Percentiles rank a stretch among this genome's conserved stretches.
Evolutionary conservation across 2,113 vertebrate genomes (phyloP).

Genomic region (Dendrocopos noguchii): DNA sequence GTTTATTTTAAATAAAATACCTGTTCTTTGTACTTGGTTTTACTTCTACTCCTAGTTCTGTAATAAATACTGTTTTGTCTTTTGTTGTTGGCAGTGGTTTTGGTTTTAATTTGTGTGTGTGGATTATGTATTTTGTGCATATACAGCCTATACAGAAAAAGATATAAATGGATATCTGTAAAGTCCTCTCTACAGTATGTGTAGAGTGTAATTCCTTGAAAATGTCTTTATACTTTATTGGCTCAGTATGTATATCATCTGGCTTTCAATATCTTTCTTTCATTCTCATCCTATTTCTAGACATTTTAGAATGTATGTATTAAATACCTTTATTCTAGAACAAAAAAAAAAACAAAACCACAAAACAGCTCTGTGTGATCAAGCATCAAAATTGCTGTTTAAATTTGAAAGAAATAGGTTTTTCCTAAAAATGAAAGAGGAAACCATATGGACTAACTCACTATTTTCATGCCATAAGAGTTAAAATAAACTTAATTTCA

Average conservation of each 20-base stretch:
- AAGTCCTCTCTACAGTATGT: not conserved
- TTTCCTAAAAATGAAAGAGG: not conserved
- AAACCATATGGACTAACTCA: not conserved
- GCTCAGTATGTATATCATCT: not conserved
- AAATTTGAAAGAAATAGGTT: not conserved
- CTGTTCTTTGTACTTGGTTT: not conserved
- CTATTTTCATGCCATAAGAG: accelerated
- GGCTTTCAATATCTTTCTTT: not conserved
- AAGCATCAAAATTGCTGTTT: not conserved
- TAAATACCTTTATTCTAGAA: not conserved
- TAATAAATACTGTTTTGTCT: not conserved
- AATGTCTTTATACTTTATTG: not conserved
- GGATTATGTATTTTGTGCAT: too few species aligned
- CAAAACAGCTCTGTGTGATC: not conserved
- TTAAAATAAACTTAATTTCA: not conserved
- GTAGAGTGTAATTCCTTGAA: not conserved
- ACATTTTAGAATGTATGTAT: not conserved
- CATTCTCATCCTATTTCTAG: not conserved
- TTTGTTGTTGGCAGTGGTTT: too few species aligned
- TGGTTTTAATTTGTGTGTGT: too few species aligned
- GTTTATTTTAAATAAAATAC: not conserved
- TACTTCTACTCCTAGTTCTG: not conserved
- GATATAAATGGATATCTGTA: not conserved
- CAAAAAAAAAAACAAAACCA: not conserved
- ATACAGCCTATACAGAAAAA: not conserved